Evolutionary conservation across 1,140 invertebrate genomes (phyloP), one percentile per base, ranked within the genome.

Genomic region (Daktulosphaira vitifoliae): DNA sequence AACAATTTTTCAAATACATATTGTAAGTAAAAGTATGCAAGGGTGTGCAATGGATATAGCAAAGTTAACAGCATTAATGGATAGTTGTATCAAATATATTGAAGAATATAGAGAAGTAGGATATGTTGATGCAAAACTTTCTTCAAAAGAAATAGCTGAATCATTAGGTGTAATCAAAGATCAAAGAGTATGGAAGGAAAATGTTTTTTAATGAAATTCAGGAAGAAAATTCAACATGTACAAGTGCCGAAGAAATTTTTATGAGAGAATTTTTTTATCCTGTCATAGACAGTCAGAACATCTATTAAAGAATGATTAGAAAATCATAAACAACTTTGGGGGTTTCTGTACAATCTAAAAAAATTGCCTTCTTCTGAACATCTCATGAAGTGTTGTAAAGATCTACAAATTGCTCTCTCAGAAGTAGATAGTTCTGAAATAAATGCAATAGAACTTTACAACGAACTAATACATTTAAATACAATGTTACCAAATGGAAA

Each of bases 11-110:
- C 48, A 50, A 50, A 9, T 51, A 16, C 16, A 71, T 67, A 65
- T 73, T 52, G 56, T 69, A 18, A 73, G 69, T 70, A 73, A 72
- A 51, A 9, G 13, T 29, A 51, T 51, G 49, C 49, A 51, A 29
- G 48, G 48, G 11, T 50, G 23, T 50, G 26, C 48, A 50, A 50
- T n/a, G 22, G 22, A 50, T 25, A 50, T 50, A 50, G 48, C 23
- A 50, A 50, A 25, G 48, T 22, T 7, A 2, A n/a, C 48, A 25
- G 13, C 48, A n/a, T 50, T 50, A 25, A n/a, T 50, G n/a, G 46
- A 49, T 49, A 49, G 25, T 49, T 50, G 48, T 50, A 25, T 50
- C 20, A 50, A 50, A 50, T 50, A 26, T 25, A 50, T 50, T 50
- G 26, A 50, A 22, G n/a, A 50, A 7, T 25, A 50, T 26, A 11